Percentiles rank a stretch among this genome's conserved stretches.
Evolutionary conservation across 2,113 vertebrate species (phyloP).

Genomic region (Sminthopsis crassicaudata): DNA sequence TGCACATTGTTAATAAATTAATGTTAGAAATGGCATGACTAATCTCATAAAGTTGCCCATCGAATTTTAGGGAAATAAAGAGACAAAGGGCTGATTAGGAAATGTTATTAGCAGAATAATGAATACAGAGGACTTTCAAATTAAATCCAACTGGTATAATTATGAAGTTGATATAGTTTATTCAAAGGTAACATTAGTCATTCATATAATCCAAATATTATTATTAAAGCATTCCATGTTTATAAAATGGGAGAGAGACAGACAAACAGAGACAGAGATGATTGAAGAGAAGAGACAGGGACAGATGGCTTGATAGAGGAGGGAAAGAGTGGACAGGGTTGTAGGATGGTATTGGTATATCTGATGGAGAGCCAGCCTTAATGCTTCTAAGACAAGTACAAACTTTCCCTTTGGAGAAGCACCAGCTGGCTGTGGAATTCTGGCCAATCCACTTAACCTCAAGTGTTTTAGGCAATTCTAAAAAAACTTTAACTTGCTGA

Average conservation of each 20-base stretch:
- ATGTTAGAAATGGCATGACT: slow-evolving; percentile 80
- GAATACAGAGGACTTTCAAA: slow-evolving; percentile 88
- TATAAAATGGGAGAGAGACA: slow-evolving; percentile 77
- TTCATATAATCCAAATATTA: slow-evolving; percentile 91
- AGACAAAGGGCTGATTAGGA: slow-evolving; percentile 61
- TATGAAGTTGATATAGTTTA: slow-evolving; percentile 89
- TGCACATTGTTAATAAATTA: slow-evolving; percentile 87
- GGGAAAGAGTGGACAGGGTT: neutral
- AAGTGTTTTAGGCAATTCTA: neutral
- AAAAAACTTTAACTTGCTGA: neutral
- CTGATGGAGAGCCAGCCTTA: neutral
- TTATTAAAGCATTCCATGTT: slow-evolving; percentile 92
- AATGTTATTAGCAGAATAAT: slow-evolving; percentile 82
- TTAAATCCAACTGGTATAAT: slow-evolving; percentile 80
- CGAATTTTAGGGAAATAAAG: slow-evolving; percentile 79
- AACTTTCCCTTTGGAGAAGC: neutral
- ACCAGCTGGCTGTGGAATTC: neutral
- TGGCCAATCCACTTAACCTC: neutral
- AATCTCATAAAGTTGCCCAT: slow-evolving; percentile 85
- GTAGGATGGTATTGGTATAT: neutral
- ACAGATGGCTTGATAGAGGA: neutral
- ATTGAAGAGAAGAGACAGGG: neutral
- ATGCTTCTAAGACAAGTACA: neutral
- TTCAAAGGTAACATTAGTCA: slow-evolving; percentile 87
- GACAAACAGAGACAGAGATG: too few species aligned